These are phyloP conservation scores for Bufo gargarizans DNA, from an alignment of 2,113 vertebrate genomes.

Conservation along the genomic window DNA sequence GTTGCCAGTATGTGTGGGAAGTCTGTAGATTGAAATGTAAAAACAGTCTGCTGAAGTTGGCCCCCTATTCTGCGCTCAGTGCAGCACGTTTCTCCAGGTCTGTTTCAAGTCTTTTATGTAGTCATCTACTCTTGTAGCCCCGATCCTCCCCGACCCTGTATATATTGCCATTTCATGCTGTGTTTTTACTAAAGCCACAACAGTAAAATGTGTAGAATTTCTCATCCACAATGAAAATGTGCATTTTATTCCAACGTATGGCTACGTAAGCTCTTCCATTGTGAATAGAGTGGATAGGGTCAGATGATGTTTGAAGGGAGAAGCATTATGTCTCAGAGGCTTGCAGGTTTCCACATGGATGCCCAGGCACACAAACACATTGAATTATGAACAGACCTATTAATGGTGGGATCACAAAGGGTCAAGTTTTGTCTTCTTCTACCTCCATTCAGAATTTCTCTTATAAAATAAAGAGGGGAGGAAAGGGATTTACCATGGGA, in stretches of 20 bases:
- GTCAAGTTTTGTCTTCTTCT: slow-evolving; percentile 86
- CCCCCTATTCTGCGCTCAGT: slow-evolving; percentile 55
- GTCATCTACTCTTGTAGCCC: slow-evolving; percentile 62
- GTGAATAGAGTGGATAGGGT: slow-evolving; percentile 79
- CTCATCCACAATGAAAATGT: slow-evolving; percentile 70
- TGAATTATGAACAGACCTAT: slow-evolving; percentile 88
- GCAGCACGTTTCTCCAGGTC: slow-evolving; percentile 52
- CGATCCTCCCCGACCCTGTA: slow-evolving; percentile 67
- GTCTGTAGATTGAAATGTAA: slow-evolving; percentile 39
- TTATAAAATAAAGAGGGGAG: slow-evolving; percentile 71
- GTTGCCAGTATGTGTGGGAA: slow-evolving; percentile 37
- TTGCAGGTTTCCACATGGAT: slow-evolving; percentile 84
- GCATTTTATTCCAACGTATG: slow-evolving; percentile 74
- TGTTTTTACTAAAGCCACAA: slow-evolving; percentile 70
- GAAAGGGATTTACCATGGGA: slow-evolving; percentile 70
- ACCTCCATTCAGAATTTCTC: slow-evolving; percentile 78
- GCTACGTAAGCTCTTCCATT: slow-evolving; percentile 79
- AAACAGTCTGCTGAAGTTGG: slow-evolving; percentile 9
- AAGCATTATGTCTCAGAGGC: slow-evolving; percentile 81
- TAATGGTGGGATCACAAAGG: slow-evolving; percentile 83
- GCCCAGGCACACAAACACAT: slow-evolving; percentile 81
- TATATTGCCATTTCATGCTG: slow-evolving; percentile 72
- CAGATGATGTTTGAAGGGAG: slow-evolving; percentile 84
- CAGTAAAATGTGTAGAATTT: slow-evolving; percentile 62
- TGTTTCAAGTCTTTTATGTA: slow-evolving; percentile 53